Conservation (phyloP, 2,888 invertebrate genomes). For the Mythimna lalbum region DNA sequence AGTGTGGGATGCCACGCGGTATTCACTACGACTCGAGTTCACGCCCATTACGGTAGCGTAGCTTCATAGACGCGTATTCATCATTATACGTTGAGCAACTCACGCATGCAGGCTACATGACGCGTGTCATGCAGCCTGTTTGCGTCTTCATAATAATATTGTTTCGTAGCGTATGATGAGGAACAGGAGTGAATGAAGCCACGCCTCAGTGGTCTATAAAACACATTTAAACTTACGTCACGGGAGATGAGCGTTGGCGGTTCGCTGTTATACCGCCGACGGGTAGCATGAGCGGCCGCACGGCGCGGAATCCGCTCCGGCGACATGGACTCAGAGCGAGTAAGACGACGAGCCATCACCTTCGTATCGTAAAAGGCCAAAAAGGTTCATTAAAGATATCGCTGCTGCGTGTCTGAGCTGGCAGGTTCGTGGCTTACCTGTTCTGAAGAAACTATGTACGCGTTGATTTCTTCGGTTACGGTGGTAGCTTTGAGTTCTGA, state of each 20-base stretch:
- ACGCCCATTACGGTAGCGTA: constrained; percentile 1
- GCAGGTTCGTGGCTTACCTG: constrained; percentile 23
- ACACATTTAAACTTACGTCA: constrained; percentile 19
- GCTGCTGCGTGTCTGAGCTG: not conserved
- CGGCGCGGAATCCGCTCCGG: not conserved
- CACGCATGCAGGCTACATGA: not conserved
- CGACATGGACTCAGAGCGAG: constrained; percentile 18
- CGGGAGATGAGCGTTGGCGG: not conserved
- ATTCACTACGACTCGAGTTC: not conserved
- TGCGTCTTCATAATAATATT: not conserved
- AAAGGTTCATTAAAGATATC: constrained; percentile 2
- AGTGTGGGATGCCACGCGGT: constrained; percentile 1
- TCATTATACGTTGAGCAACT: not conserved
- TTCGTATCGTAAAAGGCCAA: constrained; percentile 25
- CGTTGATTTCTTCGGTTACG: no score
- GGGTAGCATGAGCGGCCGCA: accelerated
- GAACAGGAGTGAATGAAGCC: not conserved
- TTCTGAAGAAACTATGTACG: not conserved
- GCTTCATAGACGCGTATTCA: constrained; percentile 2
- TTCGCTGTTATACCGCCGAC: not conserved
- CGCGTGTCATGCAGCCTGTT: not conserved
- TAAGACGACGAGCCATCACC: not conserved
- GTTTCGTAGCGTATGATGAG: not conserved
- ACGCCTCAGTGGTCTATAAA: not conserved
- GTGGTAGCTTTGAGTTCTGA: not conserved